Conservation (phyloP, 1,140 invertebrate genomes). For the Papilio helenus region DNA sequence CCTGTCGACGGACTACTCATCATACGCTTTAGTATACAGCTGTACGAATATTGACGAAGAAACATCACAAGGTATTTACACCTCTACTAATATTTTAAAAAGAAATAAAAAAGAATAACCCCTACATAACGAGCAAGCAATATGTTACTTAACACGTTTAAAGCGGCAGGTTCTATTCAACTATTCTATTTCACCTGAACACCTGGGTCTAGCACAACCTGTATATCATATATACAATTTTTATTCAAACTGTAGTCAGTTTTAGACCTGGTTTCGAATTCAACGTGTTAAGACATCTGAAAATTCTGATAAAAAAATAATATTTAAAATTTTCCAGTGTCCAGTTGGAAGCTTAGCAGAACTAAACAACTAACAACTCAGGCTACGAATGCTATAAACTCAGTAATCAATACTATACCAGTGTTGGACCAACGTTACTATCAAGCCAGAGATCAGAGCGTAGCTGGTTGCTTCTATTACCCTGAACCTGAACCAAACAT, state of each 20-base stretch:
- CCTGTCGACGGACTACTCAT: conserved; percentile 63
- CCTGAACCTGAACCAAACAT: conserved; percentile 59
- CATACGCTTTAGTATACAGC: conserved; percentile 68
- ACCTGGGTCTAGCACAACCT: too few species aligned
- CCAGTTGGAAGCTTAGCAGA: conserved; percentile 66
- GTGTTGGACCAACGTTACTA: conserved; percentile 62
- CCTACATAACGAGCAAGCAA: too few species aligned
- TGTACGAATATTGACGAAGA: conserved; percentile 60
- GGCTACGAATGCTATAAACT: conserved; percentile 53
- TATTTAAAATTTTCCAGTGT: conserved; percentile 46
- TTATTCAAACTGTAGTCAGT: too few species aligned
- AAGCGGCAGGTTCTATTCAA: too few species aligned
- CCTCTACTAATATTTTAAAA: too few species aligned
- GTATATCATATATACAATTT: too few species aligned
- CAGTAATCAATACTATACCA: conserved; percentile 48
- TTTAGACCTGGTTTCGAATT: too few species aligned
- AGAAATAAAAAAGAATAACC: too few species aligned
- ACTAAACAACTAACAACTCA: conserved; percentile 47
- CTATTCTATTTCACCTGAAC: too few species aligned
- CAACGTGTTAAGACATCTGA: too few species aligned
- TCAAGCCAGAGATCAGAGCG: conserved; percentile 50
- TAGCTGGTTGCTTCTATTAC: conserved; percentile 67
- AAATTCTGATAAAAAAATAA: too few species aligned
- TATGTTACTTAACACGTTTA: too few species aligned
- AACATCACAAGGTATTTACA: conserved; percentile 55